Base-by-base conservation (phyloP, 2,888 invertebrate species). In the Mechanitis messenoides region DNA sequence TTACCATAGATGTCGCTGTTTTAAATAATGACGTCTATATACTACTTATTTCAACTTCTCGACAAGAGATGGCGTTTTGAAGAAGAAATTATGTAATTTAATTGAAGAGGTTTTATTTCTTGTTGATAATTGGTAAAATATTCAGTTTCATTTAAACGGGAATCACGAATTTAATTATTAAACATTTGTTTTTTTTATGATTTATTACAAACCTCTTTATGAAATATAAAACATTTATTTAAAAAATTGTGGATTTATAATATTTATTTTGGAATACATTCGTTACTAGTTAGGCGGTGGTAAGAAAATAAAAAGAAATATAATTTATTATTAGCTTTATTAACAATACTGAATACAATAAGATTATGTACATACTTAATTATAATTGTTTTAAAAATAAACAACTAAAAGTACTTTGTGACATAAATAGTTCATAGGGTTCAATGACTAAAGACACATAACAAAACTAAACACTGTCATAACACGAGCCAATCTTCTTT, bases 401-500 rank as follows among this genome's bases (percentile, higher is more conserved):
- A 74, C 74, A 76, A 76, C 73, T 69, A 72, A 72, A 72, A 74
- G 73, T 74, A 77, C 71, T 71, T 71, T 71, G 73, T 71, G 72
- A 72, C 72, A 74, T 76, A 74, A 75, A 72, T 72, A 76, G 72
- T 73, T 71, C 59, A 69, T 68, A 70, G 60, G 61, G 59, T 70
- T 60, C 63, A 68, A 68, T 74, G 71, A 71, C 69, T 73, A 70
- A 63, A 62, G 55, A 58, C 65, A 68, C 69, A 66, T 65, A 63
- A 53, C 62, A 67, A 61, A 58, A 55, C 53, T 55, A 50, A 76
- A 77, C 80, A 75, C 80, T 83, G 85, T 90, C 89, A 90, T 87
- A 84, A 90, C 71, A 84, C 85, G 58, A 92, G 92, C 95, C 96
- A 96, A 81, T 96, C 96, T 78, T 96, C 94, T 78, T 96, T 96